Evolutionary conservation across 1,140 invertebrate genomes (phyloP), one percentile per base, ranked within the genome.

Genomic region (Pogonus chalceus): DNA sequence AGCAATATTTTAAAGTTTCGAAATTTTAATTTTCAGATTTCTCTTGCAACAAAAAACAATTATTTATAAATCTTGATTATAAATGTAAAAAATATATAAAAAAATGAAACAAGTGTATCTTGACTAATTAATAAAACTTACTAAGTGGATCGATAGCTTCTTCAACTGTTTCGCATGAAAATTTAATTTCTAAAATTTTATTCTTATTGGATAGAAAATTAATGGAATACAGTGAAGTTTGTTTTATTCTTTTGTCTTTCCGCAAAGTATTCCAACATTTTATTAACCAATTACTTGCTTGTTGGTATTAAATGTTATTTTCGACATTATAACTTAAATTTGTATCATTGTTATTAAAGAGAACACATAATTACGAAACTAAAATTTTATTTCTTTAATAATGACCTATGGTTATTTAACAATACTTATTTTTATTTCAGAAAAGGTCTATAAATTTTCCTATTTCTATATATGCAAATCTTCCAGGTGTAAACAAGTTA

Each of bases 251-350:
- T 46, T 78, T 73, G 14, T 68, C 62, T 1, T 76, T 56, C 14
- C 76, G 65, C 35, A 74, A 70, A 46, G 69, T 60, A 1, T 65
- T 57, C 76, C 80, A 85, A 61, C 87, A 78, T 26, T 77, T 77
- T 23, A 93, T 63, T 37, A 94, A 72, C 85, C 87, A 92, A 69
- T 97, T 97, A 66, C 87, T 90, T 0, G 92, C 84, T 77, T 98
- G 95, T 67, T 97, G 94, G 9, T 92, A 80, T 3, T 98, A 75
- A 35, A 98, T 91, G 71, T 94, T 94, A 72, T 95, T 96, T 70
- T 98, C 94, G 2, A 94, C 95, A 75, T 98, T 94, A 63, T 96
- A 97, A 0, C 93, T 97, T 58, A 86, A 87, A 60, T 90, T 91
- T 0, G 91, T 87, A 74, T 98, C 94, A 71, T 95, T 85, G 68